Percentiles rank a stretch among this genome's conserved stretches.
phyloP scores from a whole-genome alignment of 2,888 invertebrate genomes.

The Rugalucina vietnamica region DNA sequence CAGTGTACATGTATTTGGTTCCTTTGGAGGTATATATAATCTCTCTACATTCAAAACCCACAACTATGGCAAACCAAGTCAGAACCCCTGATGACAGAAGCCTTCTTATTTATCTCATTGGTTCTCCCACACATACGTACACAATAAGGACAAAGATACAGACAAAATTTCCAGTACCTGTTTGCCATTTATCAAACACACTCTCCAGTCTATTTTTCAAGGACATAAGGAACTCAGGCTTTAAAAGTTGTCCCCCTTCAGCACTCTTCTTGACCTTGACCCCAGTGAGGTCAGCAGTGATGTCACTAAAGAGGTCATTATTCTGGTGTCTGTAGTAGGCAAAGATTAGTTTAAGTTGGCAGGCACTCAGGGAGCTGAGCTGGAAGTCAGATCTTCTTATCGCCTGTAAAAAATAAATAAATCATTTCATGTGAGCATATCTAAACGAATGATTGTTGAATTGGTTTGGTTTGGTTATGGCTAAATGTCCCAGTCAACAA shows the following conservation, averaged over 20 bases:
- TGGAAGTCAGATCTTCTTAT: conserved; percentile 59
- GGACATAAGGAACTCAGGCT: conserved; percentile 73
- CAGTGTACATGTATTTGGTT: too few species aligned
- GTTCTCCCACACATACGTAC: too few species aligned
- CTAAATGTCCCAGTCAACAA: too few species aligned
- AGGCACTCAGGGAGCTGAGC: conserved; percentile 64
- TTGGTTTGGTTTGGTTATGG: too few species aligned
- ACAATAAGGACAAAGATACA: too few species aligned
- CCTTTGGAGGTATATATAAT: too few species aligned
- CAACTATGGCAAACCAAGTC: too few species aligned
- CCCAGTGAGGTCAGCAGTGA: background rate
- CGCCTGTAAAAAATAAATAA: conserved; percentile 46
- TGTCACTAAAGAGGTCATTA: background rate
- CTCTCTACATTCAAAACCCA: too few species aligned
- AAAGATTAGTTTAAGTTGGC: conserved; percentile 74
- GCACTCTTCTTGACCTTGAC: background rate
- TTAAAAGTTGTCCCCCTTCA: conserved; percentile 57
- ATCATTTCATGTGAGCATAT: too few species aligned
- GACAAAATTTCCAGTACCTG: conserved; percentile 69
- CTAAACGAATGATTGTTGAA: too few species aligned
- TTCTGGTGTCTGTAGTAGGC: conserved; percentile 71
- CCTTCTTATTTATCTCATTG: too few species aligned
- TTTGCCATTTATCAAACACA: conserved; percentile 71
- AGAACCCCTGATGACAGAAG: too few species aligned
- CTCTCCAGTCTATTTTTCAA: conserved; percentile 71